These are phyloP conservation scores for Romanogobio albipinnatus DNA, from an alignment of 2,113 vertebrate species.

Conservation along the genomic window DNA sequence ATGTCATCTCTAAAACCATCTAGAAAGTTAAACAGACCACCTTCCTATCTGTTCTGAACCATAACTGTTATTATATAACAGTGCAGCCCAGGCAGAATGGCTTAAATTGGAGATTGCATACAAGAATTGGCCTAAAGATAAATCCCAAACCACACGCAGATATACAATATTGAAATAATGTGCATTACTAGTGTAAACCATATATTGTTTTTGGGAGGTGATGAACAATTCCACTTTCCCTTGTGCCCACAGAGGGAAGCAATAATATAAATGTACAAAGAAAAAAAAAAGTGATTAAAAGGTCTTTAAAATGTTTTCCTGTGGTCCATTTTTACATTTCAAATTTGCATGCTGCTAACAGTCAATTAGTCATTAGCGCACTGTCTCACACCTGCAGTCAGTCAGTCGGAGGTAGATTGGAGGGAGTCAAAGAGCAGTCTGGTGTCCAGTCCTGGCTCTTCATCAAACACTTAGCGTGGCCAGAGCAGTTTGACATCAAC, in stretches of 20 bases:
- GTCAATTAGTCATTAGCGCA: background rate
- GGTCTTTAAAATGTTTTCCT: background rate
- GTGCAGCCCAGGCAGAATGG: background rate
- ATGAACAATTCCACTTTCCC: background rate
- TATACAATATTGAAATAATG: slow-evolving; percentile 5
- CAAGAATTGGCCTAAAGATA: background rate
- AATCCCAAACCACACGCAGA: background rate
- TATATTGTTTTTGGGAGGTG: background rate
- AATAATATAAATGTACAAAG: background rate
- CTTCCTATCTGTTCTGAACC: background rate
- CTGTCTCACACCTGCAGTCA: slow-evolving; percentile 16
- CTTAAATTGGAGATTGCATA: background rate
- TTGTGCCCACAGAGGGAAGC: background rate
- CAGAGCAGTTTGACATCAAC: slow-evolving; percentile 43
- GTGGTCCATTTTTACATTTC: background rate
- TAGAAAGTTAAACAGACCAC: slow-evolving; percentile 17
- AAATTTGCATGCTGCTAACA: slow-evolving; percentile 1
- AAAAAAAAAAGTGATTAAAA: background rate
- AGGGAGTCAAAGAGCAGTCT: slow-evolving; percentile 43
- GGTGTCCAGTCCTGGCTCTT: slow-evolving; percentile 52
- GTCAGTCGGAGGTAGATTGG: slow-evolving; percentile 28
- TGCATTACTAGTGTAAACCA: background rate
- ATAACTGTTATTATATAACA: background rate
- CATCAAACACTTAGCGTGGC: slow-evolving; percentile 52
- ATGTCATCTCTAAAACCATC: background rate